Evolutionary conservation across 2,797 vertebrate species (phyloP).

Genomic region (Alosa sapidissima): DNA sequence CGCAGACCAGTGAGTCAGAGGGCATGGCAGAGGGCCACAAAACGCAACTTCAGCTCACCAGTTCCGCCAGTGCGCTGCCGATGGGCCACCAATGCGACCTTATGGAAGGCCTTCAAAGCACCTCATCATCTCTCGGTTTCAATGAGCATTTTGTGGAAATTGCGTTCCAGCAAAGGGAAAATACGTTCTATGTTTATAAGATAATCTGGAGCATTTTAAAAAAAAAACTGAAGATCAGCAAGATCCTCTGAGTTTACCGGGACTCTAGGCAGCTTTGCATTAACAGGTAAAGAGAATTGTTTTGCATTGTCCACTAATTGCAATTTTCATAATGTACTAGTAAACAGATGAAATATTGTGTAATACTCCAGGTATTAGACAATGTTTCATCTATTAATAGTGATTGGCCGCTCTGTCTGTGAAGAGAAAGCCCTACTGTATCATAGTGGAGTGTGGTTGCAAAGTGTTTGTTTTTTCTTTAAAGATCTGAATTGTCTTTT

Average conservation of each 20-base stretch:
- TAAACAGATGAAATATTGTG: not conserved
- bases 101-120: not conserved
- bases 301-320: not conserved
- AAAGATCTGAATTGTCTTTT: not conserved
- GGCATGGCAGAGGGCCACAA: constrained; percentile 40
- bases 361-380: not conserved
- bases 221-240: not conserved
- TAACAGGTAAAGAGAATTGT: not conserved
- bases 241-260: not conserved
- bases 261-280: not conserved
- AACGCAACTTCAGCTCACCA: constrained; percentile 7
- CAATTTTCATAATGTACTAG: not conserved
- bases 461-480: not conserved
- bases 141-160: not conserved
- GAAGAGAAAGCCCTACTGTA: too few relatives aligned
- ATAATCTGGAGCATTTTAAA: not conserved
- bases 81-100: constrained; percentile 27
- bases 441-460: too few relatives aligned
- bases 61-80: not conserved
- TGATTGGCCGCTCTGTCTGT: too few relatives aligned
- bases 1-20: constrained; percentile 48
- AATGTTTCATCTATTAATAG: not conserved
- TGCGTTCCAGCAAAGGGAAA: not conserved
- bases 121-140: not conserved
- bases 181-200: not conserved